A percentile compares a stretch with the other conserved stretches of the same genome.
phyloP scores from a whole-genome alignment of 2,113 vertebrate genomes.

The Mandrillus leucophaeus region DNA sequence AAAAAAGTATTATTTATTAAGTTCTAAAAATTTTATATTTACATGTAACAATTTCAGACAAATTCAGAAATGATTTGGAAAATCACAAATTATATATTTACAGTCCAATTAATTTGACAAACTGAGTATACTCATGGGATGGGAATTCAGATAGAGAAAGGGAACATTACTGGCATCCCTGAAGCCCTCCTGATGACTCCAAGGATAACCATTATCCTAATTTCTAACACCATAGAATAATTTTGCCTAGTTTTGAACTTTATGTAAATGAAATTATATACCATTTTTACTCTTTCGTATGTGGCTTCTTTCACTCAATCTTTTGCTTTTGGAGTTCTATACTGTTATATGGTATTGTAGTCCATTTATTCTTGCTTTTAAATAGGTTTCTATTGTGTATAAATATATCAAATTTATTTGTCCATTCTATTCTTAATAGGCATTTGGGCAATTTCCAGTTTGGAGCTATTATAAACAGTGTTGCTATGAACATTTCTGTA shows the following conservation, averaged over 20 bases:
- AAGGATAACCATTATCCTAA: background rate
- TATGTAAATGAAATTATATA: background rate
- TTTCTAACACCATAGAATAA: background rate
- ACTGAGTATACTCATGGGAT: background rate
- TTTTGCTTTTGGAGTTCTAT: background rate
- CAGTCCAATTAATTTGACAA: background rate
- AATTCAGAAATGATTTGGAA: background rate
- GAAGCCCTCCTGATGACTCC: background rate
- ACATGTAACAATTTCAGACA: background rate
- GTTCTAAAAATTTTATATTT: background rate
- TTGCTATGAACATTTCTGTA: background rate
- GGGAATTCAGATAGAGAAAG: background rate
- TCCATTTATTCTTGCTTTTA: slow-evolving; percentile 1
- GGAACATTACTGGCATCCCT: background rate
- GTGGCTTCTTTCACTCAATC: background rate
- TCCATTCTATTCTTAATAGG: background rate
- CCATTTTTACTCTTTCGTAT: background rate
- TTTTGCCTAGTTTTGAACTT: slow-evolving; percentile 31
- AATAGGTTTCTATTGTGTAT: background rate
- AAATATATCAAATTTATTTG: background rate
- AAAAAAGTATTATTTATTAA: background rate
- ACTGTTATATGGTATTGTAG: background rate
- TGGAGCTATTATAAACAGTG: background rate
- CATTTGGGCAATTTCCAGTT: background rate
- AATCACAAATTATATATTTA: background rate